These are phyloP conservation scores for Theocolax elegans DNA, from an alignment of 1,140 invertebrate genomes.

Conservation along the genomic window DNA sequence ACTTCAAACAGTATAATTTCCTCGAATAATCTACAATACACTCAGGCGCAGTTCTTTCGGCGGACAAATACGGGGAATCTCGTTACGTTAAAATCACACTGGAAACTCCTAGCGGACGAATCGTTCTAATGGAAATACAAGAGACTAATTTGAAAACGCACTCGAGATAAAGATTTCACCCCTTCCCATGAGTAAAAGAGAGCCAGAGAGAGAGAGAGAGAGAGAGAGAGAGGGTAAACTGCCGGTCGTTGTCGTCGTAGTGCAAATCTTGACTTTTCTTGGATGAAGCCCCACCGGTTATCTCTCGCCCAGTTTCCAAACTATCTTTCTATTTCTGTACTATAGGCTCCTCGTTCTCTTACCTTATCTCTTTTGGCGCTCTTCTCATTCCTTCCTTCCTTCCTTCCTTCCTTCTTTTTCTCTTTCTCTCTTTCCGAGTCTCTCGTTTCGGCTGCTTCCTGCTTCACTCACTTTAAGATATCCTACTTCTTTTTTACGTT, in stretches of 20 bases:
- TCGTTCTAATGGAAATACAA: slow-evolving; percentile 21
- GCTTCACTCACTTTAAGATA: too few relatives aligned
- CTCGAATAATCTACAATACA: neutral
- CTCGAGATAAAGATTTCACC: slow-evolving; percentile 31
- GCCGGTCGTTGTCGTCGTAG: too few relatives aligned
- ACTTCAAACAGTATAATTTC: slow-evolving; percentile 13
- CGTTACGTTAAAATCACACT: slow-evolving; percentile 34
- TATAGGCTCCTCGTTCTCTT: neutral
- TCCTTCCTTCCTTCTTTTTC: neutral
- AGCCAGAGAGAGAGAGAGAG: too few relatives aligned
- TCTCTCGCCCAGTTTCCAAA: slow-evolving; percentile 17
- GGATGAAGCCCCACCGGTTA: neutral
- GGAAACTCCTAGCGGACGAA: slow-evolving; percentile 15
- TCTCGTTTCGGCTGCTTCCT: slow-evolving; percentile 5
- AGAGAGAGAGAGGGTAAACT: too few relatives aligned
- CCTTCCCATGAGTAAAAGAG: too few relatives aligned
- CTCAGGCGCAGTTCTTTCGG: neutral
- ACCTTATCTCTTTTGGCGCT: neutral
- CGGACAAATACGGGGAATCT: slow-evolving; percentile 16
- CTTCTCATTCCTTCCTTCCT: neutral
- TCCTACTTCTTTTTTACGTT: too few relatives aligned
- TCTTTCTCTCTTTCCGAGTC: slow-evolving; percentile 3
- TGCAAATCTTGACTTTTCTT: slow-evolving; percentile 2
- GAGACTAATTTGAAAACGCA: slow-evolving; percentile 30
- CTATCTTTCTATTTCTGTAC: neutral